Conservation (phyloP, 1,140 invertebrate species). For the Helicoverpa armigera region DNA sequence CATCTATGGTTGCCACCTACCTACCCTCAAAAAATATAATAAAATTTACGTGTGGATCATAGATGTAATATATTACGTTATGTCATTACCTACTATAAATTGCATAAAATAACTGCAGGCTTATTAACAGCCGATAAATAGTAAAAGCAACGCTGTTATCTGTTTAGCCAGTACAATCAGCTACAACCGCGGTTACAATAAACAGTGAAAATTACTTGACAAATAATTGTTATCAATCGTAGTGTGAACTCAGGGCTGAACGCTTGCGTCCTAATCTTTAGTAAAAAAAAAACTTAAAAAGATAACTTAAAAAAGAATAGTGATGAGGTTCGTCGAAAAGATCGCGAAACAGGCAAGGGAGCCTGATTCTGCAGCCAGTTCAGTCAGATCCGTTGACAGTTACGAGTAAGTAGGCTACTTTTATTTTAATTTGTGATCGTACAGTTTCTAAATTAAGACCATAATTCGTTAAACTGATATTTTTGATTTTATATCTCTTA, state of each 20-base stretch:
- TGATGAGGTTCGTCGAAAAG: slow-evolving; percentile 35
- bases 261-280: slow-evolving; percentile 27
- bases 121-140: neutral
- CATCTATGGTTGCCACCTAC: too few relatives aligned
- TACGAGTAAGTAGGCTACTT: slow-evolving; percentile 68
- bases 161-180: neutral
- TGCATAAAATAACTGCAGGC: neutral
- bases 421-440: slow-evolving; percentile 16
- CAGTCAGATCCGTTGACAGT: slow-evolving; percentile 68
- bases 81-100: too few relatives aligned
- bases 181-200: neutral
- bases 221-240: slow-evolving; percentile 40
- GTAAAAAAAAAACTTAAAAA: slow-evolving; percentile 18
- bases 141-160: slow-evolving; percentile 7
- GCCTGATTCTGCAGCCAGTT: slow-evolving; percentile 64
- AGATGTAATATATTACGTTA: too few relatives aligned
- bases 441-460: too few relatives aligned
- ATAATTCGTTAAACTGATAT: too few relatives aligned
- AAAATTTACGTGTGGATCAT: too few relatives aligned
- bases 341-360: neutral
- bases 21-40: too few relatives aligned
- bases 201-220: slow-evolving; percentile 28
- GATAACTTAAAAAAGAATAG: slow-evolving; percentile 13
- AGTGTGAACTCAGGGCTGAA: slow-evolving; percentile 9
- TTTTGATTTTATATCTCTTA: too few relatives aligned